phyloP scores from a whole-genome alignment of 2,888 invertebrate genomes.

The Cerceris rybyensis region DNA sequence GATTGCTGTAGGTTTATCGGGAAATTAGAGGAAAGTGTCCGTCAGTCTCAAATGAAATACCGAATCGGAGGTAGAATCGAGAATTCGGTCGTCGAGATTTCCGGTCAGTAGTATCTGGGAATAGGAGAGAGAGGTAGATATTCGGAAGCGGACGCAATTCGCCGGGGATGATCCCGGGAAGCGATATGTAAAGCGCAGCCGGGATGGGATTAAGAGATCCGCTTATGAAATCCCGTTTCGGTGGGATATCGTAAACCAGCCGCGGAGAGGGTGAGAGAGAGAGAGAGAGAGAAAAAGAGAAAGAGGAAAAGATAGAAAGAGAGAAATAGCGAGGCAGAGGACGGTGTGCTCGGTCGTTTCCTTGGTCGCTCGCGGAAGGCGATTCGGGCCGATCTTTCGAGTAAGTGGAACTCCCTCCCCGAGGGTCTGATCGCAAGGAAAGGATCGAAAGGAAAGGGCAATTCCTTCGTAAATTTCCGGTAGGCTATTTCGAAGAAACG shows the following conservation, averaged over 20 bases:
- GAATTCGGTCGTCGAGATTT: neutral
- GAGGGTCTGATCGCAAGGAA: conserved; percentile 56
- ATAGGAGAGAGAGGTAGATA: conserved; percentile 42
- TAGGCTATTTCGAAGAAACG: conserved; percentile 71
- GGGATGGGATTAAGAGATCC: conserved; percentile 63
- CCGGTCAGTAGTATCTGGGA: conserved; percentile 4
- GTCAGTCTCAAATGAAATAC: neutral
- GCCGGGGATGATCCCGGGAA: conserved; percentile 38
- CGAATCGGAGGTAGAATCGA: neutral
- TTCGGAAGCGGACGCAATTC: conserved; percentile 39
- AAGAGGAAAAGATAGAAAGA: too few species aligned
- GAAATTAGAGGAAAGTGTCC: neutral
- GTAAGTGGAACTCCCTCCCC: conserved; percentile 56
- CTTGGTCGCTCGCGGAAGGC: conserved; percentile 21
- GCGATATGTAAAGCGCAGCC: conserved; percentile 54
- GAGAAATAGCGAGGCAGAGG: too few species aligned
- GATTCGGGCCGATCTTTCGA: conserved; percentile 36
- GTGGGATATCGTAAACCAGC: conserved; percentile 39
- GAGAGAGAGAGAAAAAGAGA: too few species aligned
- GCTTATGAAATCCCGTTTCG: conserved; percentile 61
- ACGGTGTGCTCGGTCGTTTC: too few species aligned
- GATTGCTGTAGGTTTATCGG: too few species aligned
- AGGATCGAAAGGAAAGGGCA: conserved; percentile 58
- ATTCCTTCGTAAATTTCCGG: conserved; percentile 71
- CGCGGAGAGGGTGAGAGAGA: conserved; percentile 11